Evolutionary conservation across 1,140 invertebrate species (phyloP), one percentile per base, ranked within the genome.

Genomic region (Himalopsyche phryganea): DNA sequence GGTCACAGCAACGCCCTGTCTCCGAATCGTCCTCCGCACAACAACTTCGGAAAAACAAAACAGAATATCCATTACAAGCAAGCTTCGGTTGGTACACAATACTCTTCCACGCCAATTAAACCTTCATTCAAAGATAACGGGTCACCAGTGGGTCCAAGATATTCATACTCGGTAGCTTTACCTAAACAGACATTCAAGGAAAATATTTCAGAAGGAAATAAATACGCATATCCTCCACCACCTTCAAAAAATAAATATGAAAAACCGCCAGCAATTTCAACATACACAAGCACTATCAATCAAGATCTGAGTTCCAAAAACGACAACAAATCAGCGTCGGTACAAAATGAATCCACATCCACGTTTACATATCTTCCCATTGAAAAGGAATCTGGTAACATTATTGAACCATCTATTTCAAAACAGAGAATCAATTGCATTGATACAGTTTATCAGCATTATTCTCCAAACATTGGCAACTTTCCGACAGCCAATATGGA

Each of bases 41-140:
- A 49, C 17, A 44, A 49, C 14, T 10, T 33, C 10, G 5, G 48
- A 6, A 64, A 64, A 44, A 28, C 45, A 7, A 60, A 64, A 47
- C 53, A 64, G 35, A 64, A 60, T 19, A 64, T 64, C 14, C 51
- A 64, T 35, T 54, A 64, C 50, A 64, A 60, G 15, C 62, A 64
- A 52, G 14, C 55, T 2, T 60, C 62, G n/a, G 62, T 64, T 0
- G 62, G 62, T 2, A 64, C 62, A 18, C 62, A 64, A 36, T 64
- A 49, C 36, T 48, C 35, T 28, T 47, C 49, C 6, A 9, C 23
- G 23, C 32, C 49, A 4, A 18, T 38, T 32, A 44, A 20, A 4
- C 45, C 45, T 2, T 28, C 23, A 15, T 13, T 11, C 9, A 36
- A 41, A 42, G 48, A 44, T 20, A 57, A 57, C 10, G 9, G 1